These are phyloP conservation scores for Lepilemur ruficaudatus DNA, from an alignment of 2,797 vertebrate genomes.

Conservation along the genomic window DNA sequence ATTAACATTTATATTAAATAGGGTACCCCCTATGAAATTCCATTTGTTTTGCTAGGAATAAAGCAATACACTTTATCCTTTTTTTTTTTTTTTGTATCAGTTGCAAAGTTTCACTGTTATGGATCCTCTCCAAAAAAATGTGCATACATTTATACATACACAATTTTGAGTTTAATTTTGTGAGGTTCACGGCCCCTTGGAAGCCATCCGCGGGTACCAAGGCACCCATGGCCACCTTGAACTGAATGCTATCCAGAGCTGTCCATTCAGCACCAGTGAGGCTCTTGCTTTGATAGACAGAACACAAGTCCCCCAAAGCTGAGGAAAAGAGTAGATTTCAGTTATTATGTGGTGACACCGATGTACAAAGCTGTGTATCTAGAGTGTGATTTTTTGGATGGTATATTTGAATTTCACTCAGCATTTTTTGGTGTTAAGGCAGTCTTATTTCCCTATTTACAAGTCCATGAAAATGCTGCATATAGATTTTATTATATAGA, in stretches of 20 bases:
- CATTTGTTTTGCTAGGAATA: not conserved
- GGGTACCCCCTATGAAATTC: not conserved
- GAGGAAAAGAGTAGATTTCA: not conserved
- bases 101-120: not conserved
- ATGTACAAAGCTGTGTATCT: not conserved
- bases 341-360: rapidly evolving
- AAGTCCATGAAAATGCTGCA: not conserved
- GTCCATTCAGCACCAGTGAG: constrained; percentile 23
- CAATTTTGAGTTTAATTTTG: not conserved
- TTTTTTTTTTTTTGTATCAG: not conserved
- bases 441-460: not conserved
- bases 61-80: not conserved
- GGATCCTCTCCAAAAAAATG: not conserved
- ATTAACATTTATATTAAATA: not conserved
- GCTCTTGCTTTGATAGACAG: not conserved
- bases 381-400: not conserved
- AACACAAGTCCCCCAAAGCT: not conserved
- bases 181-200: not conserved
- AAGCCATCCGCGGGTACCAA: not conserved
- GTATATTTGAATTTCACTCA: not conserved
- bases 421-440: not conserved
- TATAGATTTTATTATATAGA: not conserved
- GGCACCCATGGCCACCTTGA: no score
- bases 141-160: not conserved
- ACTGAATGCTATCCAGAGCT: constrained; percentile 8